phyloP scores from a whole-genome alignment of 2,888 invertebrate genomes.

The Eretmocerus hayati region DNA sequence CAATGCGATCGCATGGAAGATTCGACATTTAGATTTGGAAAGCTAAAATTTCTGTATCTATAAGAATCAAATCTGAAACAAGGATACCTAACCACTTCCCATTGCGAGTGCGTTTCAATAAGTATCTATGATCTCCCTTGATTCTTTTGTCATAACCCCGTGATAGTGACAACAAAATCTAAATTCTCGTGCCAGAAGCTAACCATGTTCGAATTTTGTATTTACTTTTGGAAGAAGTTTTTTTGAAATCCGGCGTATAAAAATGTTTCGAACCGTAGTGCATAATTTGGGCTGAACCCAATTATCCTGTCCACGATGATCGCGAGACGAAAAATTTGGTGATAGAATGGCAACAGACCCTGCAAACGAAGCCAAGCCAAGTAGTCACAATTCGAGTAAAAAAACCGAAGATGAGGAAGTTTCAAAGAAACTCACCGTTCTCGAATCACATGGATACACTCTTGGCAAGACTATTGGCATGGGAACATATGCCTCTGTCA shows the following conservation, averaged over 20 bases:
- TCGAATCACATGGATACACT: conserved; percentile 70
- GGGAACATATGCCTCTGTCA: conserved; percentile 78
- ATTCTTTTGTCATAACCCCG: too few relatives aligned
- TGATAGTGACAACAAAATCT: too few relatives aligned
- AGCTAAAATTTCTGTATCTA: too few relatives aligned
- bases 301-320: background rate
- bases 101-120: too few relatives aligned
- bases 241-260: conserved; percentile 4
- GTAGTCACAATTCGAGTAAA: conserved; percentile 2
- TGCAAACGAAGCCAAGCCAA: conserved; percentile 22
- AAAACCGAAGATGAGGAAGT: conserved; percentile 20
- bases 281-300: too few relatives aligned
- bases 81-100: too few relatives aligned
- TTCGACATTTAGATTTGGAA: too few relatives aligned
- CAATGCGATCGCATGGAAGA: too few relatives aligned
- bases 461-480: conserved; percentile 70
- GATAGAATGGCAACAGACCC: conserved; percentile 29
- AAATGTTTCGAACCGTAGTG: conserved; percentile 11
- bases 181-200: too few relatives aligned
- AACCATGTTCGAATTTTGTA: conserved; percentile 7
- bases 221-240: conserved; percentile 11
- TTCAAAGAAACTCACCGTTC: conserved; percentile 53
- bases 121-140: too few relatives aligned
- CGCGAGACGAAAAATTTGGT: background rate
- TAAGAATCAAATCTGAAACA: too few relatives aligned